Evolutionary conservation across 2,888 invertebrate genomes (phyloP), one percentile per base, ranked within the genome.

Genomic region (Eupithecia subumbrata): DNA sequence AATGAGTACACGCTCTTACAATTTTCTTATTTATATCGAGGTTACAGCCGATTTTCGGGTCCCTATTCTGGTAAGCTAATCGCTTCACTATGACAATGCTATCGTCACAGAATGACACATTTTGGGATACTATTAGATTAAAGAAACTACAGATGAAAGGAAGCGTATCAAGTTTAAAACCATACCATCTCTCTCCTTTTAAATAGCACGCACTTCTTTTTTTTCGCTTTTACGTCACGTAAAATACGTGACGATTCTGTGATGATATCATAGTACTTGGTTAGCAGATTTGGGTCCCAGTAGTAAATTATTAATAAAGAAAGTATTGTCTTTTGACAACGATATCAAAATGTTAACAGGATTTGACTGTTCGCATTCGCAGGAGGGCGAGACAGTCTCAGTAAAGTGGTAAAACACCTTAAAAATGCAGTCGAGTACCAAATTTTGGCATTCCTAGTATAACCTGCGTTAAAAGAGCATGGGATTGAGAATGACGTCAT

Each of bases 331-430:
- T 56, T 52, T n/a, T 56, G 56, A 56, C n/a, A 56, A 22, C 22
- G 11, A 22, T 52, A 11, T 12, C 22, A 11, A 56, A 52, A 11
- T 52, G 22, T 60, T 25, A 70, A 72, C 34, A 52, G 45, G 68
- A 11, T 43, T 52, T 67, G 43, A 73, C 25, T 73, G 37, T 67
- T 71, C 76, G 25, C 80, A 77, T 82, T 80, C 0, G 81, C 83
- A 89, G 88, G 88, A 89, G 89, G 88, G 89, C 88, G 75, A 82
- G 82, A 86, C 89, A 88, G 89, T 88, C 88, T 88, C 88, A 85
- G 86, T 84, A 80, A 73, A 60, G 60, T 56, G 22, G 22, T 30
- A 63, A 60, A 25, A 25, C 12, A 12, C 56, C 16, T 34, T 18
- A 30, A 71, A 60, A 60, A 43, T 67, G 67, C 72, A 43, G 34